phyloP scores from a whole-genome alignment of 2,797 vertebrate genomes.

The Acropternis orthonyx region DNA sequence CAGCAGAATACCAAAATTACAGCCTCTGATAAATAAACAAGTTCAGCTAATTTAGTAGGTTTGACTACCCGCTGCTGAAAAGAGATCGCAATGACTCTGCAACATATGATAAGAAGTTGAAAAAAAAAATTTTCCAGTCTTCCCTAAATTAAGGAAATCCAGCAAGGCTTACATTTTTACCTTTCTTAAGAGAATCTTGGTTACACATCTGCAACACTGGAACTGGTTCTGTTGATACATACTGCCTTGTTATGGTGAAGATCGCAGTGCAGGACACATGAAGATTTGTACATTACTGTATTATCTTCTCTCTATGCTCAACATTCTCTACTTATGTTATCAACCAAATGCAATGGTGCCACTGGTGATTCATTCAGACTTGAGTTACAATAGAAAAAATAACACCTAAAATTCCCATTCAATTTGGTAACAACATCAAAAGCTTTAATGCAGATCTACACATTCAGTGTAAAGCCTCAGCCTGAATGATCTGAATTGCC shows the following conservation, averaged over 20 bases:
- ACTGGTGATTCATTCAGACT: not conserved
- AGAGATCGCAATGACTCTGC: not conserved
- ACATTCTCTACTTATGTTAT: not conserved
- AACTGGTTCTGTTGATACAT: not conserved
- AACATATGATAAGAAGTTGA: not conserved
- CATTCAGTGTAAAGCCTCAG: not conserved
- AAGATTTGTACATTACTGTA: not conserved
- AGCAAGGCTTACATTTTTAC: not conserved
- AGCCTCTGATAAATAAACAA: not conserved
- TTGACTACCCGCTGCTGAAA: not conserved
- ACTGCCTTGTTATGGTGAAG: not conserved
- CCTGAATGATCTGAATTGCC: not conserved
- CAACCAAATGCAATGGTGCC: not conserved
- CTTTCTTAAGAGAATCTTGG: not conserved
- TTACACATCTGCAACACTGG: not conserved
- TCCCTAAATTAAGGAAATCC: not conserved
- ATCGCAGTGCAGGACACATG: not conserved
- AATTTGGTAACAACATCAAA: not conserved
- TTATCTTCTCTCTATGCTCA: not conserved
- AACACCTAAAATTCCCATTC: not conserved
- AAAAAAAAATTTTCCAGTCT: not conserved
- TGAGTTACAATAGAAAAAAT: not conserved
- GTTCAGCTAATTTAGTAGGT: not conserved
- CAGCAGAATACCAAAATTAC: not conserved
- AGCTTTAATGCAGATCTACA: not conserved